Evolutionary conservation across 1,140 invertebrate species (phyloP).

Genomic region (Aricia agestis): DNA sequence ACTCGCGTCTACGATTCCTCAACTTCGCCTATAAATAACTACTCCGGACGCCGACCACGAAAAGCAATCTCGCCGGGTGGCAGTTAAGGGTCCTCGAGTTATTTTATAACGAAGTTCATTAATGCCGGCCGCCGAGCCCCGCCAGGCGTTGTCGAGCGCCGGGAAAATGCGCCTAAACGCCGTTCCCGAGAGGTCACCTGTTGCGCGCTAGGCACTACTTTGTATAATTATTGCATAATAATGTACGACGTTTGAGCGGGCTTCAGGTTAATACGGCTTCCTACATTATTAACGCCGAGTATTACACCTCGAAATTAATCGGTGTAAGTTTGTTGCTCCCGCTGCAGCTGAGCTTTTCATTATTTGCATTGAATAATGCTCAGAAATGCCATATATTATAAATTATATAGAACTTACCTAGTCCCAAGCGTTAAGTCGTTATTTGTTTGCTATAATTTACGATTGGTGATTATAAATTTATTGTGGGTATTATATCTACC

Average conservation of each 20-base stretch:
- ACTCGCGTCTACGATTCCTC: slow-evolving; percentile 29
- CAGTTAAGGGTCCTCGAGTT: slow-evolving; percentile 59
- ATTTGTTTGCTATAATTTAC: too few species aligned
- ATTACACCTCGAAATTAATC: too few species aligned
- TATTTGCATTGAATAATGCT: too few species aligned
- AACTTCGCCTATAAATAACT: slow-evolving; percentile 41
- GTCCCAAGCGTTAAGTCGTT: too few species aligned
- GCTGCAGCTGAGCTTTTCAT: too few species aligned
- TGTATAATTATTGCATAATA: slow-evolving; percentile 51
- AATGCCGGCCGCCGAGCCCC: slow-evolving; percentile 32
- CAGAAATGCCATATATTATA: too few species aligned
- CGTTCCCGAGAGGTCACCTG: slow-evolving; percentile 35
- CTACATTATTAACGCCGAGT: too few species aligned
- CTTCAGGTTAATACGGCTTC: too few species aligned
- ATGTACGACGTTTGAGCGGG: background rate
- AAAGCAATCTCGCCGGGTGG: slow-evolving; percentile 65
- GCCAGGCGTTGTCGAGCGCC: background rate
- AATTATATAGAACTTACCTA: too few species aligned
- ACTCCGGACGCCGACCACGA: slow-evolving; percentile 50
- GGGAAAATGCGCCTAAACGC: slow-evolving; percentile 39
- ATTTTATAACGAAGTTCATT: slow-evolving; percentile 68
- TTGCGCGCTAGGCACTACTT: slow-evolving; percentile 33
- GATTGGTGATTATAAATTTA: too few species aligned
- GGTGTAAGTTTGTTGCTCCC: too few species aligned
- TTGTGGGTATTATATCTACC: too few species aligned